Evolutionary conservation across 2,797 vertebrate genomes (phyloP).

Genomic region (Stomatorhinus walkeri): DNA sequence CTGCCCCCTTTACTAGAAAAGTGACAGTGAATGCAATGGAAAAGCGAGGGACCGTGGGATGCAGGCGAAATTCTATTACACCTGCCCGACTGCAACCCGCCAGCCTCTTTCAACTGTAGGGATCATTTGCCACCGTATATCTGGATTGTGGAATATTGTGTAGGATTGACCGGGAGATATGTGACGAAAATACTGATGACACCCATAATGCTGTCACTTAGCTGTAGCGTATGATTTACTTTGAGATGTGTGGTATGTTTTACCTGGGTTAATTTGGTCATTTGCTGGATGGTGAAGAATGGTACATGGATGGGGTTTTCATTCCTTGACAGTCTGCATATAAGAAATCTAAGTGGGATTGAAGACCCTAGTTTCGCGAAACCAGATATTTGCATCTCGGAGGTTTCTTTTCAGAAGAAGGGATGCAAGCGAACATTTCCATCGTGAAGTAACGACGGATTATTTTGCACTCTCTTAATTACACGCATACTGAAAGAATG

Average conservation of each 20-base stretch:
- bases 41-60: background rate
- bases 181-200: background rate
- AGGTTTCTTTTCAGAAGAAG: background rate
- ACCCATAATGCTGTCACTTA: background rate
- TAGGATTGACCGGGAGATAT: background rate
- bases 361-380: constrained; percentile 34
- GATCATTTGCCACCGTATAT: background rate
- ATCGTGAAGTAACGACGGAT: constrained; percentile 1
- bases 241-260: background rate
- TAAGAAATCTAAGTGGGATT: background rate
- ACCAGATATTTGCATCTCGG: constrained; percentile 21
- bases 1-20: background rate
- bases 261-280: background rate
- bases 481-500: constrained; percentile 29
- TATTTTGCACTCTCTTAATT: background rate
- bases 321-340: background rate
- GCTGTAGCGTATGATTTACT: background rate
- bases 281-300: background rate
- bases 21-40: background rate
- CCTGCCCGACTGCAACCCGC: constrained; percentile 9
- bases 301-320: background rate
- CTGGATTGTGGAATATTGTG: constrained; percentile 14
- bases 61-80: constrained; percentile 12
- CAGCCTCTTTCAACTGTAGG: background rate
- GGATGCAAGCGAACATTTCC: background rate